These are phyloP conservation scores for Myotis lucifugus DNA, from an alignment of 2,113 vertebrate species.

Conservation along the genomic window DNA sequence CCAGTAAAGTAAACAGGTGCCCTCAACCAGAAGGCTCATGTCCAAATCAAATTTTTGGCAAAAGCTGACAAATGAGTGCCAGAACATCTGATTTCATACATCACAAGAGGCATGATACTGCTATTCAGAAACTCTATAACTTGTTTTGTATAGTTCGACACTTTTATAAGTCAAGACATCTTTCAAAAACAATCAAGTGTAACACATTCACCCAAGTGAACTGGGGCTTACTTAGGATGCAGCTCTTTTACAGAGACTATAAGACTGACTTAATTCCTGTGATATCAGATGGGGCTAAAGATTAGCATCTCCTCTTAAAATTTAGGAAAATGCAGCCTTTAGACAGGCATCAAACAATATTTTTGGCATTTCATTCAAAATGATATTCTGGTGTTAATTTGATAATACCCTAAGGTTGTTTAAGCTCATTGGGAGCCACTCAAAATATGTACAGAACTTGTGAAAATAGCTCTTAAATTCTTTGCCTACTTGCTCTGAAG, in stretches of 20 bases:
- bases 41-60: slow-evolving; percentile 44
- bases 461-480: not conserved
- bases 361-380: not conserved
- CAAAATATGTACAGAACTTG: not conserved
- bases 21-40: not conserved
- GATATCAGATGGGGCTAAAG: not conserved
- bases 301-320: not conserved
- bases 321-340: not conserved
- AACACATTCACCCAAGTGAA: not conserved
- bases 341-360: not conserved
- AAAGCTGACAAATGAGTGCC: slow-evolving; percentile 57
- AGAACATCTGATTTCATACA: slow-evolving; percentile 46
- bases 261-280: not conserved
- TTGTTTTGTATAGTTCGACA: slow-evolving; percentile 43
- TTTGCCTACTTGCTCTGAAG: not conserved
- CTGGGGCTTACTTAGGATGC: not conserved
- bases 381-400: not conserved
- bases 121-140: slow-evolving; percentile 55
- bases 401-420: not conserved
- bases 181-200: slow-evolving; percentile 51
- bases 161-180: slow-evolving; percentile 36
- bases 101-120: not conserved
- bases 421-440: not conserved
- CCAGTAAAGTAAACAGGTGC: not conserved
- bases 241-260: not conserved